Evolutionary conservation across 2,888 invertebrate genomes (phyloP), one percentile per base, ranked within the genome.

Genomic region (Melitaea athalia): DNA sequence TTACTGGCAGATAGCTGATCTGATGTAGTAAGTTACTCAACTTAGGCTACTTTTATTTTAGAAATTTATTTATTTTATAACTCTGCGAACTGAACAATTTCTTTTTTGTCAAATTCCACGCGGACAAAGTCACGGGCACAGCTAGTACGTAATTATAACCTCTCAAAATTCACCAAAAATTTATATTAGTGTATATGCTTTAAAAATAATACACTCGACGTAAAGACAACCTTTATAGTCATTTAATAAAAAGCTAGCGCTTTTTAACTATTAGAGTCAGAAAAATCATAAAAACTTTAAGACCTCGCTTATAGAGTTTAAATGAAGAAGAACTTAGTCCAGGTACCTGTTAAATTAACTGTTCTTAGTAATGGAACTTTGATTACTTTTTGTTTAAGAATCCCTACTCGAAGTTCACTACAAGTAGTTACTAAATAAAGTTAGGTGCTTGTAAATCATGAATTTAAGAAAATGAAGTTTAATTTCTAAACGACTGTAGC

Each of bases 381-480:
- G 14, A 31, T 52, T 52, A 24, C 52, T 31, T 24, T 52, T 52
- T 24, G 24, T 52, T 52, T 31, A 52, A 52, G 52, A 52, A 52
- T 52, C 24, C 12, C 11, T 52, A 14, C 24, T 52, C 3, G 12
- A 24, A 52, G 24, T 24, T 52, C 17, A 24, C 12, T 52, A 52
- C 24, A 5, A 31, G 12, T 5, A 31, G 24, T 24, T 12, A 2
- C 33, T 33, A 55, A 49, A 6, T 49, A n/a, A 49, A 49, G 47
- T 14, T n/a, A 49, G n/a, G 47, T 49, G 47, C 47, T 49, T 49
- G 47, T 49, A 49, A 49, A 49, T 49, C 47, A 49, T 49, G 47
- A 14, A n/a, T 14, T 49, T n/a, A n/a, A 14, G n/a, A 49, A 49
- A 1, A 45, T 49, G 47, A 49, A 49, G 47, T 49, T n/a, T 49